phyloP scores from a whole-genome alignment of 1,140 invertebrate species.

The Olivierus martensii region DNA sequence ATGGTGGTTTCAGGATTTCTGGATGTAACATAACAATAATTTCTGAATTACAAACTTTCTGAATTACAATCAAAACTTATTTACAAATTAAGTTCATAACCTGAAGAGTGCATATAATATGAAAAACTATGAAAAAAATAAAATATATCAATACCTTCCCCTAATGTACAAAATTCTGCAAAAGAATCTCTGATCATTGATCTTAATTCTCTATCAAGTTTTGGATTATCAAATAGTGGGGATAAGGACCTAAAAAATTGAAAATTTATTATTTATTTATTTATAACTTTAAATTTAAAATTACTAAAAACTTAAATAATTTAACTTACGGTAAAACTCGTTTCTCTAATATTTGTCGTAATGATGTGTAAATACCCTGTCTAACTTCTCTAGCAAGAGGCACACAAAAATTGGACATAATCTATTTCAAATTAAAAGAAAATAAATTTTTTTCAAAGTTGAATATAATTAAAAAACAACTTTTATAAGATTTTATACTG shows the following conservation, averaged over 20 bases:
- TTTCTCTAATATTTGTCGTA: slow-evolving; percentile 86
- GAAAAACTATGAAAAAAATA: too few relatives aligned
- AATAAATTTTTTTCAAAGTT: background rate
- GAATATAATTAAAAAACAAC: too few relatives aligned
- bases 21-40: too few relatives aligned
- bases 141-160: slow-evolving; percentile 1
- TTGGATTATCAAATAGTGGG: slow-evolving; percentile 83
- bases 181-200: slow-evolving; percentile 77
- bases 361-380: slow-evolving; percentile 79
- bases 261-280: background rate
- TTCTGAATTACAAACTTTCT: too few relatives aligned
- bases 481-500: too few relatives aligned
- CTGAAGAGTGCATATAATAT: too few relatives aligned
- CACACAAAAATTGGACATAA: slow-evolving; percentile 86
- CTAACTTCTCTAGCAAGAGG: slow-evolving; percentile 66
- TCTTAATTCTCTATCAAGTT: slow-evolving; percentile 76
- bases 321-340: slow-evolving; percentile 54
- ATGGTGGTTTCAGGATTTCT: too few relatives aligned
- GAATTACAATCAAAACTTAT: too few relatives aligned
- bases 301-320: background rate
- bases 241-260: slow-evolving; percentile 46
- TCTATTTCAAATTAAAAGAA: slow-evolving; percentile 43
- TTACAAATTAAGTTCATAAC: too few relatives aligned
- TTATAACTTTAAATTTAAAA: background rate
- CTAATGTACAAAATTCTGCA: slow-evolving; percentile 56